Conservation (phyloP, 2,888 invertebrate species). For the Allolobophora icterica region DNA sequence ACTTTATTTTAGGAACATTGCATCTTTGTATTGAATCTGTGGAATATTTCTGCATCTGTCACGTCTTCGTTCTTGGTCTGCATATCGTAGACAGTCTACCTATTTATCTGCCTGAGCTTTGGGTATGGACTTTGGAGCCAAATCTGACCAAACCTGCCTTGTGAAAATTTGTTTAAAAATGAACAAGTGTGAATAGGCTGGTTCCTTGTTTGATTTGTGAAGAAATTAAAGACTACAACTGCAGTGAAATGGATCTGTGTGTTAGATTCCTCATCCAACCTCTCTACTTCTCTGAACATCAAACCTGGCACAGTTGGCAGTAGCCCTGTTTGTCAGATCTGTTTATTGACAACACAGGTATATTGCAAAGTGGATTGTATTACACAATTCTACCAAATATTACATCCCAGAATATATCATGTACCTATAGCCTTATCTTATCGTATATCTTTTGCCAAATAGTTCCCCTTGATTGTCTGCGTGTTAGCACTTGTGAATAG, state of each 20-base stretch:
- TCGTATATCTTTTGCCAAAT: neutral
- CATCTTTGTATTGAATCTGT: neutral
- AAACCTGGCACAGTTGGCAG: neutral
- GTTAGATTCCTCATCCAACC: neutral
- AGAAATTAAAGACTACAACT: neutral
- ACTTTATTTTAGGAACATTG: neutral
- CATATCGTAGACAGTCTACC: neutral
- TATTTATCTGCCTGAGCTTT: neutral
- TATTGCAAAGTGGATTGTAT: neutral
- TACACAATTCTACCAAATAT: conserved; percentile 8
- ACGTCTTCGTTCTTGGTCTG: neutral
- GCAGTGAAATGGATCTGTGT: neutral
- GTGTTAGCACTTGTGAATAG: too few species aligned
- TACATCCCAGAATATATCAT: neutral
- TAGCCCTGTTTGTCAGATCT: too few species aligned
- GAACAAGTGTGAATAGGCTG: neutral
- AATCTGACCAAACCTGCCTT: neutral
- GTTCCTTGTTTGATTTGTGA: neutral
- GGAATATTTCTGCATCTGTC: neutral
- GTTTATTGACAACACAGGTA: neutral
- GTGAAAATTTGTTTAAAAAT: neutral
- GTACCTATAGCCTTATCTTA: neutral
- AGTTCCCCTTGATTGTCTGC: neutral
- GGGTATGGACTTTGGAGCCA: neutral
- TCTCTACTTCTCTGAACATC: neutral